Base-by-base conservation (phyloP, 2,113 vertebrate genomes). In the Rhinolophus sinicus region DNA sequence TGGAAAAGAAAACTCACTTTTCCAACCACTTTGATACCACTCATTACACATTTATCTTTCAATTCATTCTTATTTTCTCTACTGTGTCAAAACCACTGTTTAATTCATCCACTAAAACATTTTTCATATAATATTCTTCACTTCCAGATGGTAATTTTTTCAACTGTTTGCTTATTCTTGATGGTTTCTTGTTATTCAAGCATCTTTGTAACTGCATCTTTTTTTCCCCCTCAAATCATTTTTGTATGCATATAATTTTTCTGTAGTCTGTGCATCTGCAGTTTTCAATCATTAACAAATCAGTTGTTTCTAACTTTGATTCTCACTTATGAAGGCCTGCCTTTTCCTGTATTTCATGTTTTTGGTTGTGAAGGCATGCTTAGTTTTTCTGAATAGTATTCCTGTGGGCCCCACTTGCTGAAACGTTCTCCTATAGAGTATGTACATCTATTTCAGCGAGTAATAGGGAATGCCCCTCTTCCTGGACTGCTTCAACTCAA, bases 61-160 rank as follows among this genome's bases (percentile, higher is more conserved):
- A 44, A 3, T 67, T 44, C 22, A 67, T 7, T 26, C 6, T 22
- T 11, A 47, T 60, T 80, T 80, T 3, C 64, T 92, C 24, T 56
- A 40, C 15, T 38, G 1, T 76, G 12, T 33, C 8, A 62, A 24
- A 58, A 28, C 2, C 8, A 26, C 76, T 91, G 28, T 65, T 70
- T 88, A 80, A 76, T 33, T 40, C 8, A 38, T 12, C 56, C 47
- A 52, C 5, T 47, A 47, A 58, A 44, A 65, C 28, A 67, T 72
- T 82, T 26, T 72, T 82, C 8, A 21, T 30, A 14, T n/a, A 15
- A n/a, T 58, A 73, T 69, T 44, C 83, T 80, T 93, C 18, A 28
- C 67, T 92, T 89, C 67, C 67, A 90, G 78, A 94, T 92, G 60
- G 82, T 62, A 54, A 54, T 40, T 93, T 80, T 84, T 96, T 67